phyloP scores from a whole-genome alignment of 2,113 vertebrate genomes.

The Bubo bubo region DNA sequence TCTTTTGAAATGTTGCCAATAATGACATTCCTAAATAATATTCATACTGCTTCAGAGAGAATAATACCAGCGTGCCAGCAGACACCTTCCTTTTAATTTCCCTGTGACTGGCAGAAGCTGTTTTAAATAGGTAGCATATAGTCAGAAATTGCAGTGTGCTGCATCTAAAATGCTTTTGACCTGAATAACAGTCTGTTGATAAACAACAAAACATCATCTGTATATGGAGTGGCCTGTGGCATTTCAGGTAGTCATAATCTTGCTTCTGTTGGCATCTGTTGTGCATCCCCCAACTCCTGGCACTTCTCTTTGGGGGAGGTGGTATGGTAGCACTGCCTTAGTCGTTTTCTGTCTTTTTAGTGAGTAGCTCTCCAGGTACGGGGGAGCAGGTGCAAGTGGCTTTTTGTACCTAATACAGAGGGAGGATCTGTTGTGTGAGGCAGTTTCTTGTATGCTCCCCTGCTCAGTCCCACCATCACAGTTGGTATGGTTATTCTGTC shows the following conservation, averaged over 20 bases:
- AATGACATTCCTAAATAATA: conserved; percentile 27
- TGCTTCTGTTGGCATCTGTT: neutral
- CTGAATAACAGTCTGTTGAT: neutral
- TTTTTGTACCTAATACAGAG: neutral
- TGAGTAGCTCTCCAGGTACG: neutral
- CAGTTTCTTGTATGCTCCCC: neutral
- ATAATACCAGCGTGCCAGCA: neutral
- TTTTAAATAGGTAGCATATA: neutral
- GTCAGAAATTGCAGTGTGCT: neutral
- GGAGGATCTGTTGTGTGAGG: neutral
- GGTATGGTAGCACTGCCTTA: neutral
- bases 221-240: neutral
- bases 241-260: neutral
- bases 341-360: neutral
- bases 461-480: neutral
- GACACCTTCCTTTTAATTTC: neutral
- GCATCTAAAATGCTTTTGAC: neutral
- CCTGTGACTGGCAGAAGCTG: neutral
- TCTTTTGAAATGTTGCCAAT: conserved; percentile 18
- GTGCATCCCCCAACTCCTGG: neutral
- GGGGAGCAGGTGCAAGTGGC: neutral
- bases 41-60: neutral
- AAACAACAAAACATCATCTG: neutral
- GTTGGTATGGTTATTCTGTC: neutral
- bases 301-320: neutral